Evolutionary conservation across 2,113 vertebrate species (phyloP).

Genomic region (Lamprotornis superbus): DNA sequence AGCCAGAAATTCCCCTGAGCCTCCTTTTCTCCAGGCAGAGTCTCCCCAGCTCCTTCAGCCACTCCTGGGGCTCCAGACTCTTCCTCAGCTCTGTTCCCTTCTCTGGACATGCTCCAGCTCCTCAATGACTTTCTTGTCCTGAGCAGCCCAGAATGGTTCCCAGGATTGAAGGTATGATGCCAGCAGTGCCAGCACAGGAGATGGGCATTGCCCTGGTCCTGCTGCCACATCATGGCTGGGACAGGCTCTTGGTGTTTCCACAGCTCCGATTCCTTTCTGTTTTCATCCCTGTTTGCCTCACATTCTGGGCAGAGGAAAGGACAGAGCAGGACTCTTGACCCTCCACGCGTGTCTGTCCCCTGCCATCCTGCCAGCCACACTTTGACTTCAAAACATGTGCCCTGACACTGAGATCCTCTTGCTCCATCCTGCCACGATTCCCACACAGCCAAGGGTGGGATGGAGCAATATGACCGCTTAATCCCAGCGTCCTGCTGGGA

Average conservation of each 20-base stretch:
- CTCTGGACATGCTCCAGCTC: neutral
- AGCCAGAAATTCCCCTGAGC: neutral
- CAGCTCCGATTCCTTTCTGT: neutral
- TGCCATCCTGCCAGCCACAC: accelerated
- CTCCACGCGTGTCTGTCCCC: neutral
- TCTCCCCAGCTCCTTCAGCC: neutral
- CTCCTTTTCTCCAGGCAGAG: neutral
- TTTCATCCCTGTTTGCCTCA: neutral
- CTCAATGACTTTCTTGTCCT: neutral
- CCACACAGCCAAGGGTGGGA: neutral
- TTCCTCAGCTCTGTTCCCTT: neutral
- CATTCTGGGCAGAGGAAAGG: neutral
- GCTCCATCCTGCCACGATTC: neutral
- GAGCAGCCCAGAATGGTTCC: neutral
- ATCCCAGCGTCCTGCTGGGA: neutral
- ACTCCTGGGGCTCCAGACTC: neutral
- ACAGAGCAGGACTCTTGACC: neutral
- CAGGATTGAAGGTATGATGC: neutral
- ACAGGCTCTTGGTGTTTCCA: neutral
- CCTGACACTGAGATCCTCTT: neutral
- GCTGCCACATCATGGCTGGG: neutral
- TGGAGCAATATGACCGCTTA: neutral
- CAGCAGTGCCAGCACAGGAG: neutral
- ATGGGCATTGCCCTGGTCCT: neutral
- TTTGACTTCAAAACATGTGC: accelerated